Base-by-base conservation (phyloP, 2,888 invertebrate species). In the Automeris io region DNA sequence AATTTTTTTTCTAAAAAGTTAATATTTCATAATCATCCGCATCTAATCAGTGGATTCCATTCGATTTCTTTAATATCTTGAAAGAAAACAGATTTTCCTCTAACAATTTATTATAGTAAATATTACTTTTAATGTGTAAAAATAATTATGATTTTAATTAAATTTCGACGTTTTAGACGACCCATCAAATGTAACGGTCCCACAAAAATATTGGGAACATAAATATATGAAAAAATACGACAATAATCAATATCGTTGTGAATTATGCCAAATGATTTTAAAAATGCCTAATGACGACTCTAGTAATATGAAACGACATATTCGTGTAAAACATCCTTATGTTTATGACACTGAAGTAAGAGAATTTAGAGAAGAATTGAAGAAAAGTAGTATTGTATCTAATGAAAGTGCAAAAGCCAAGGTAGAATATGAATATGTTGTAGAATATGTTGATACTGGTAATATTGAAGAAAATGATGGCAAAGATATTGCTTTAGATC, bases 281-380 rank as follows among this genome's bases (percentile, higher is more conserved):
- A 36, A 31, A 32, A 40, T 35, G 26, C 11, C n/a, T 9, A 2
- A 2, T 1, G 25, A 21, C 11, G 25, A 26, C 3, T 23, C 34
- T 6, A 22, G 23, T n/a, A 37, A 39, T 31, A 39, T 37, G 34
- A 34, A 41, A 19, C 9, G 43, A 7, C 43, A 43, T 8, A 32
- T 43, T 13, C 29, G 22, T n/a, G 18, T 7, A 1, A 37, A 19
- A 35, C 43, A 43, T 33, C 24, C 23, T 3, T 18, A 24, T 22
- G 6, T 35, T 18, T 43, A 35, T 16, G 35, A 40, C 19, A 23
- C 24, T 13, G 43, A 40, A 35, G 5, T 35, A 9, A 26, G 22
- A 13, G 8, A 25, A 18, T 9, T 12, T 19, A 9, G 24, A 19
- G 16, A 19, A 7, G n/a, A 8, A n/a, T 11, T 25, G 9, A 13